These are phyloP conservation scores for Hoplodrina ambigua DNA, from an alignment of 2,888 invertebrate genomes.

Conservation along the genomic window DNA sequence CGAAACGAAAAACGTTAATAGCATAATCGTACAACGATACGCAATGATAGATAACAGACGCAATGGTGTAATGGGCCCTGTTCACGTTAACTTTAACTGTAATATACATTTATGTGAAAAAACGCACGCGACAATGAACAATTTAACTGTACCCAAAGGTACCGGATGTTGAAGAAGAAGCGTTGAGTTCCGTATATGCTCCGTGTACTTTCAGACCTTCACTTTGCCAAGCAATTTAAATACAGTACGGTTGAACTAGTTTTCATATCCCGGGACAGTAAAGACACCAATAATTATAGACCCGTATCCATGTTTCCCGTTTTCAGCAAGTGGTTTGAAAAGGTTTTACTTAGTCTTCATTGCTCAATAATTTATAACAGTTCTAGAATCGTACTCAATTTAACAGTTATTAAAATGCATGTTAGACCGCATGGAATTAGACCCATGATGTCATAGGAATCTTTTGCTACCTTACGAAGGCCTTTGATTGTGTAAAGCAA, in stretches of 20 bases:
- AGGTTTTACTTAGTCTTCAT: no score
- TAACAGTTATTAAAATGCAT: no score
- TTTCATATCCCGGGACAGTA: background rate
- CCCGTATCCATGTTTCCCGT: background rate
- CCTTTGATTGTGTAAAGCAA: no score
- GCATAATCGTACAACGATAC: conserved; percentile 46
- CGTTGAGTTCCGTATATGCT: conserved; percentile 6
- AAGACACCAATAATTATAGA: background rate
- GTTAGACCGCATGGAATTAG: no score
- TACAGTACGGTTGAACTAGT: background rate
- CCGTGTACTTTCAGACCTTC: background rate
- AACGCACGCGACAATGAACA: conserved; percentile 48
- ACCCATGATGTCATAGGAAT: no score
- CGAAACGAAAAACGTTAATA: conserved; percentile 41
- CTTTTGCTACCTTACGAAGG: no score
- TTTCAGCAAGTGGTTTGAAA: background rate
- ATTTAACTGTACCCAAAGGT: conserved; percentile 41
- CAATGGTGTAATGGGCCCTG: conserved; percentile 42
- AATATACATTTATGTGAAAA: conserved; percentile 42
- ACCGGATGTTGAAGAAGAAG: background rate
- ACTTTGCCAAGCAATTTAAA: background rate
- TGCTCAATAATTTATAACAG: no score
- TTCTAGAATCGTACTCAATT: no score
- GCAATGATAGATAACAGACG: conserved; percentile 50
- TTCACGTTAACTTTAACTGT: conserved; percentile 50